Evolutionary conservation across 2,113 vertebrate species (phyloP).

Genomic region (Paramormyrops kingsleyae): DNA sequence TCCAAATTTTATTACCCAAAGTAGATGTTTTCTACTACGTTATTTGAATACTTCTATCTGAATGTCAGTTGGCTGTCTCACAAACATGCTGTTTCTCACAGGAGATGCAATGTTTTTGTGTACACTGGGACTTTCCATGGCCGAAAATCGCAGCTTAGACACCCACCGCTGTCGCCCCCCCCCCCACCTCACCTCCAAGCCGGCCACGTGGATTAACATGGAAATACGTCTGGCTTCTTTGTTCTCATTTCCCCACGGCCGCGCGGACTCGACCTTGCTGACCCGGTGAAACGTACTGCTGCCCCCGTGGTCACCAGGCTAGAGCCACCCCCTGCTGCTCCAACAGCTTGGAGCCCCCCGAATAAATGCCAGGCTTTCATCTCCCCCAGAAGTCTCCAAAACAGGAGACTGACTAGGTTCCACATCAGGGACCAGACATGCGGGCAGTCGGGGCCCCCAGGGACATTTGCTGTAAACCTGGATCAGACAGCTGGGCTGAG

Average conservation of each 20-base stretch:
- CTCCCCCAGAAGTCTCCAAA: conserved; percentile 11
- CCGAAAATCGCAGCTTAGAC: not conserved
- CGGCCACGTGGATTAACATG: not conserved
- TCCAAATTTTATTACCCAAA: not conserved
- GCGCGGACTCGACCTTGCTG: not conserved
- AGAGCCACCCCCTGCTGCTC: conserved; percentile 6
- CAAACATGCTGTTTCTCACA: not conserved
- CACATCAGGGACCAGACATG: not conserved
- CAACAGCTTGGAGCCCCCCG: conserved; percentile 17
- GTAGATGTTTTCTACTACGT: not conserved
- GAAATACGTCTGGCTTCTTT: not conserved
- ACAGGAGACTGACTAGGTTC: not conserved
- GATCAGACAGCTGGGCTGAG: not conserved
- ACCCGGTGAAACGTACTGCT: not conserved
- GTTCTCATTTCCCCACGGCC: not conserved
- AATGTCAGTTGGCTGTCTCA: not conserved
- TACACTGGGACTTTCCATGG: not conserved
- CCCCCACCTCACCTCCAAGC: not conserved
- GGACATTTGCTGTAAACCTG: not conserved
- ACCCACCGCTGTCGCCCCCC: not conserved
- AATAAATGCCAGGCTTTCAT: conserved; percentile 1
- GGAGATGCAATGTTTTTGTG: not conserved
- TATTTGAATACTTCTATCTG: not conserved
- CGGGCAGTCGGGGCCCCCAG: conserved; percentile 4
- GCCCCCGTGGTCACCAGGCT: not conserved